Evolutionary conservation across 2,113 vertebrate genomes (phyloP).

Genomic region (Aleadryas rufinucha): DNA sequence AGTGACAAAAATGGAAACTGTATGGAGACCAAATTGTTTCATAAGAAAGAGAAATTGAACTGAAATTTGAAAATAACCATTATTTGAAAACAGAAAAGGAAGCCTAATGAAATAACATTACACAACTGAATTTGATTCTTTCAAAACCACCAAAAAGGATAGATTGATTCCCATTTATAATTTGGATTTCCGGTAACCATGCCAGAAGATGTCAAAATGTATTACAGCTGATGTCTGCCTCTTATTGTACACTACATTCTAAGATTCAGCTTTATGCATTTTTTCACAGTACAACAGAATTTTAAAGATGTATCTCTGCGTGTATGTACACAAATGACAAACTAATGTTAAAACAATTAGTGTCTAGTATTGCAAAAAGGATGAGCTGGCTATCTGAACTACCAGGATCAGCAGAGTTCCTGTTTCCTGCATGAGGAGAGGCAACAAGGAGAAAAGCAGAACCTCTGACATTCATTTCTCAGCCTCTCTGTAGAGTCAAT

Average conservation of each 20-base stretch:
- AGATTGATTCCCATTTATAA: not conserved
- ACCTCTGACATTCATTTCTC: not conserved
- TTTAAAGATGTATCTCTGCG: not conserved
- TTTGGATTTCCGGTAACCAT: not conserved
- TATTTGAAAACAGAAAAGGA: constrained; percentile 59
- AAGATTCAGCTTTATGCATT: not conserved
- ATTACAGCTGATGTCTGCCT: not conserved
- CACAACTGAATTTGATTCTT: not conserved
- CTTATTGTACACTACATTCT: not conserved
- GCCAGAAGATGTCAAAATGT: not conserved
- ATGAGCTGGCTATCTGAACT: not conserved
- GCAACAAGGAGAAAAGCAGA: not conserved
- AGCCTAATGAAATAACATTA: constrained; percentile 58
- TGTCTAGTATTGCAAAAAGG: not conserved
- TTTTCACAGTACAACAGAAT: not conserved
- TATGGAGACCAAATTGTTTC: constrained; percentile 54
- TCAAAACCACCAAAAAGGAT: not conserved
- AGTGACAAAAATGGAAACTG: constrained; percentile 50
- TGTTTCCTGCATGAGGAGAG: not conserved
- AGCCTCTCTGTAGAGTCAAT: not conserved
- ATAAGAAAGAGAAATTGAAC: constrained; percentile 56
- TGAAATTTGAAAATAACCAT: constrained; percentile 63
- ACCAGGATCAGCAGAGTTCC: not conserved
- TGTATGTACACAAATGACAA: not conserved
- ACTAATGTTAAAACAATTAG: not conserved